phyloP scores from a whole-genome alignment of 2,113 vertebrate genomes.

The Odontesthes bonariensis region DNA sequence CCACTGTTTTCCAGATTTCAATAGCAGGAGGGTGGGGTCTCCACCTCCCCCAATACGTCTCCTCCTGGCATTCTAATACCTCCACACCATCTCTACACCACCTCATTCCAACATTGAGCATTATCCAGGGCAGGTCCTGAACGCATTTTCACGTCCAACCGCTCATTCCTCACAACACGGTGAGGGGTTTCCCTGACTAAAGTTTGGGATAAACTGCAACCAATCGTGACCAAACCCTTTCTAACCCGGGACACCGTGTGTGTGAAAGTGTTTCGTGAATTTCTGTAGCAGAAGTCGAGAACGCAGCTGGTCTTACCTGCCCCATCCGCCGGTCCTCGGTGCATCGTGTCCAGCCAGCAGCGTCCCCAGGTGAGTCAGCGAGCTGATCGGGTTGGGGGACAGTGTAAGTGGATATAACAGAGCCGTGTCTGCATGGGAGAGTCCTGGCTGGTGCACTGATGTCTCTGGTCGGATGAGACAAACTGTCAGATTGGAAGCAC shows the following conservation, averaged over 20 bases:
- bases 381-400: conserved; percentile 30
- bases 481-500: background rate
- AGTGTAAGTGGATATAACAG: conserved; percentile 46
- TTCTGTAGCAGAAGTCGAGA: background rate
- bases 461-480: conserved; percentile 31
- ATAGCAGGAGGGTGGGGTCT: conserved; percentile 66
- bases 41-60: conserved; percentile 45
- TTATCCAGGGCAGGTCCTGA: conserved; percentile 8
- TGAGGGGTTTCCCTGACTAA: background rate
- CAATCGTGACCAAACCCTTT: conserved; percentile 10
- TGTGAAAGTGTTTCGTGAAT: background rate
- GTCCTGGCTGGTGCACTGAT: background rate
- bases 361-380: conserved; percentile 81
- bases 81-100: conserved; percentile 37
- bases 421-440: conserved; percentile 8
- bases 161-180: conserved; percentile 37
- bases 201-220: conserved; percentile 27
- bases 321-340: conserved; percentile 56
- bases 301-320: conserved; percentile 67
- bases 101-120: conserved; percentile 60
- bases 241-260: background rate
- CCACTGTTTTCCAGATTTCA: conserved; percentile 63
- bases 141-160: conserved; percentile 39
- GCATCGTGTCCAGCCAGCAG: conserved; percentile 62
- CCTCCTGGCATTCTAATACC: conserved; percentile 66